phyloP scores from a whole-genome alignment of 92 coral and sea anemone species.

The Parazoanthus atlanticus region DNA sequence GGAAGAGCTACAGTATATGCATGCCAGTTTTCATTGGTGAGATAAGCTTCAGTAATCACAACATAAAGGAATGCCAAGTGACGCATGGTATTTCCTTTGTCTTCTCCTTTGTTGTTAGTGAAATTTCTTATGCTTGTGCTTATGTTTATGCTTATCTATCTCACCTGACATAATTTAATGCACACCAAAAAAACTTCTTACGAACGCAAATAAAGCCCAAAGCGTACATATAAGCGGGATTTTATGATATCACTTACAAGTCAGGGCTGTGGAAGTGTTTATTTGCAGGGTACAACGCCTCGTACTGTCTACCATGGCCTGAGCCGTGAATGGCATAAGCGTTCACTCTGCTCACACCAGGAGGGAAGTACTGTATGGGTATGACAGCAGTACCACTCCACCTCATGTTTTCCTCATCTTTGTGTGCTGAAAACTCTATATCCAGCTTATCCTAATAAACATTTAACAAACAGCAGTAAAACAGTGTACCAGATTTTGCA shows the following conservation, averaged over 20 bases:
- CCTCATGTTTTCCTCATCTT: slow-evolving; percentile 45
- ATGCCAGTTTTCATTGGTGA: too few relatives aligned
- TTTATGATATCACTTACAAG: slow-evolving; percentile 71
- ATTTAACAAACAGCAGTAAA: not conserved
- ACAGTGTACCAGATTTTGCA: not conserved
- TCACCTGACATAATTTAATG: not conserved
- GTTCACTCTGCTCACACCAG: slow-evolving; percentile 77
- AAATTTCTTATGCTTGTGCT: too few relatives aligned
- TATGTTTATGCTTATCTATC: not conserved
- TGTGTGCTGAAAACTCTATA: slow-evolving; percentile 64
- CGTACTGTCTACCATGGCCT: slow-evolving; percentile 75
- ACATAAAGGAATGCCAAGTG: too few relatives aligned
- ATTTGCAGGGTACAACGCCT: slow-evolving; percentile 87
- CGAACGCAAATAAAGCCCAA: too few relatives aligned
- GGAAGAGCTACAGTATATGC: too few relatives aligned
- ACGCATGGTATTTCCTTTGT: too few relatives aligned
- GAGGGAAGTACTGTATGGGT: slow-evolving; percentile 90
- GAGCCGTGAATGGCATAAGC: slow-evolving; percentile 98
- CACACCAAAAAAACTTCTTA: not conserved
- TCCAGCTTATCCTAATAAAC: slow-evolving; percentile 75
- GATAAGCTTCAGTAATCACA: too few relatives aligned
- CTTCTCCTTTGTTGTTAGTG: too few relatives aligned
- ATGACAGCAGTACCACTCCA: slow-evolving; percentile 89
- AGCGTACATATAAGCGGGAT: not conserved
- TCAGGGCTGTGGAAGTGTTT: slow-evolving; percentile 76